Evolutionary conservation across 2,113 vertebrate genomes (phyloP).

Genomic region (Scolopax mira): DNA sequence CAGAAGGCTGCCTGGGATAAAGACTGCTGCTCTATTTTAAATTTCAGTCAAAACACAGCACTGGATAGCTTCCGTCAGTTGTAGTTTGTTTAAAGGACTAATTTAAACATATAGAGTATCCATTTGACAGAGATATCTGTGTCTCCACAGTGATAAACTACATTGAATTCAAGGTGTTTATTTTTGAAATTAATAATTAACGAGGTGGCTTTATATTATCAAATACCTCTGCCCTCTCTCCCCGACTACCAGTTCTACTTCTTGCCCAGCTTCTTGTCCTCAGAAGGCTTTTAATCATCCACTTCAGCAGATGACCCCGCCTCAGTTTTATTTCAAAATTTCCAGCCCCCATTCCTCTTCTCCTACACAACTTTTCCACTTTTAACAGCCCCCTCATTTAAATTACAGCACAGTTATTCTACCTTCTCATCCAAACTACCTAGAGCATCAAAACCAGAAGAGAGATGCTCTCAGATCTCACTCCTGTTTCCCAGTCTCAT

Average conservation of each 20-base stretch:
- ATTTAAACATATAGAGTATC: background rate
- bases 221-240: no score
- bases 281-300: no score
- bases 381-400: no score
- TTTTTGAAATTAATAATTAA: background rate
- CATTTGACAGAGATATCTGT: background rate
- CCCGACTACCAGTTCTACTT: no score
- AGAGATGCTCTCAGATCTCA: background rate
- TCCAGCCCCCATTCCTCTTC: no score
- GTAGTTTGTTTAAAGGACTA: background rate
- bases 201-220: background rate
- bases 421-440: background rate
- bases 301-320: no score
- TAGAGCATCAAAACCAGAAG: background rate
- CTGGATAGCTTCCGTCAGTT: background rate
- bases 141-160: background rate
- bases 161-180: background rate
- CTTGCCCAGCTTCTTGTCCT: no score
- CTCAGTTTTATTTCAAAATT: no score
- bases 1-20: background rate
- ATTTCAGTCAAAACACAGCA: background rate
- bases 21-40: background rate
- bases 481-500: background rate
- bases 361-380: no score
- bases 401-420: no score